Base-by-base conservation (phyloP, 2,113 vertebrate species). In the Callithrix jacchus region DNA sequence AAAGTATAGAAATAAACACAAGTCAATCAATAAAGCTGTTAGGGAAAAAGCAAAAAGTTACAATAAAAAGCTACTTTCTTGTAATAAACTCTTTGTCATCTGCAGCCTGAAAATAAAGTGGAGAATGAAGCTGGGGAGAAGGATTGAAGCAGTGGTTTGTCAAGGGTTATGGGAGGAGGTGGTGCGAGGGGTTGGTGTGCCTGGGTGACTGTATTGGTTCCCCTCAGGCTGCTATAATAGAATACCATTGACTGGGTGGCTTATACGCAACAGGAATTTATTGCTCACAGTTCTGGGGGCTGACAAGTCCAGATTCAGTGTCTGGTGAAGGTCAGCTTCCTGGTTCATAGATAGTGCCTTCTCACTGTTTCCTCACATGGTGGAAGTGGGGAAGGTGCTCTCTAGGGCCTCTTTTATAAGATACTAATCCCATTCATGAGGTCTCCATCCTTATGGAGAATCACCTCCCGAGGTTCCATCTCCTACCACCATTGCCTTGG, bases 1-100 rank as follows among this genome's bases (percentile, higher is more conserved):
- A 92, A 14, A 18, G 11, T 17, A 89, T 25, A 91, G 45, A 93
- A 71, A 89, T 68, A 21, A 21, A 84, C 21, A 58, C 32, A 49
- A 0, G 73, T 21, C 9, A 88, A 88, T 83, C 86, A 73, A 80
- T 74, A 84, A 54, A 91, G 49, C 79, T 47, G 21, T 85, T 88
- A n/a, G 42, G 25, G 23, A 94, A 37, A 64, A 73, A 84, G 66
- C 58, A 70, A 80, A 91, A 87, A 37, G 52, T 40, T 79, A 82
- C 10, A 61, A 89, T 76, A 89, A 93, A 87, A 92, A 77, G 1
- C 80, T 91, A 58, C 56, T 83, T 83, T 68, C 77, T 93, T 87
- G 1, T 40, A 80, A 54, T 83, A 74, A 91, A 93, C 10, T 93
- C 6, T 56, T 54, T 56, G n/a, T 58, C 13, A 73, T 73, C 70